These are phyloP conservation scores for Pseudomyrmex pallidus DNA, from an alignment of 1,140 invertebrate species.

Conservation along the genomic window DNA sequence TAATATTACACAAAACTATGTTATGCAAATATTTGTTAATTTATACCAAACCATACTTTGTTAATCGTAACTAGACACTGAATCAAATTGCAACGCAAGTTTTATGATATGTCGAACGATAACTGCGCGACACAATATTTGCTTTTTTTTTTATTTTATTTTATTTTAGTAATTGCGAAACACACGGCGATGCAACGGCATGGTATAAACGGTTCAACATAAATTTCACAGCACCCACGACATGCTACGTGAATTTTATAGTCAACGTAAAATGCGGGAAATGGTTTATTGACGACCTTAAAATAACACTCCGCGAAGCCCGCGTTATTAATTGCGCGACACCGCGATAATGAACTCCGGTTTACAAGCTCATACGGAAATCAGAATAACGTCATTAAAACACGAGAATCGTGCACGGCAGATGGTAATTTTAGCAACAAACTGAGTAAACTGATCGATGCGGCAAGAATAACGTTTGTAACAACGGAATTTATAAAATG, in stretches of 20 bases:
- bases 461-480: not conserved
- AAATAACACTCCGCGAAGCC: slow-evolving; percentile 23
- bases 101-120: slow-evolving; percentile 7
- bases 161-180: slow-evolving; percentile 46
- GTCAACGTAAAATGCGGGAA: slow-evolving; percentile 54
- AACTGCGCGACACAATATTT: not conserved
- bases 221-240: slow-evolving; percentile 50
- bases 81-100: slow-evolving; percentile 23
- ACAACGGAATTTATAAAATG: not conserved
- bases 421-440: not conserved
- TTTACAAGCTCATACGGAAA: not conserved
- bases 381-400: slow-evolving; percentile 25
- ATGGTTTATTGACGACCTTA: slow-evolving; percentile 61
- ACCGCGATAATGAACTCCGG: not conserved
- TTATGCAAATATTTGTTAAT: not conserved
- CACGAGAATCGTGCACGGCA: not conserved
- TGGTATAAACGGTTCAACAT: slow-evolving; percentile 63
- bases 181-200: not conserved
- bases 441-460: not conserved
- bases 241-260: slow-evolving; percentile 57
- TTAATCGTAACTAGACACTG: not conserved
- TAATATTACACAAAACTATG: not conserved
- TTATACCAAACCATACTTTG: not conserved
- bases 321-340: slow-evolving; percentile 48
- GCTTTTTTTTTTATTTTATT: slow-evolving; percentile 42